Evolutionary conservation across 2,888 invertebrate genomes (phyloP).

Genomic region (Harmothoe impar): DNA sequence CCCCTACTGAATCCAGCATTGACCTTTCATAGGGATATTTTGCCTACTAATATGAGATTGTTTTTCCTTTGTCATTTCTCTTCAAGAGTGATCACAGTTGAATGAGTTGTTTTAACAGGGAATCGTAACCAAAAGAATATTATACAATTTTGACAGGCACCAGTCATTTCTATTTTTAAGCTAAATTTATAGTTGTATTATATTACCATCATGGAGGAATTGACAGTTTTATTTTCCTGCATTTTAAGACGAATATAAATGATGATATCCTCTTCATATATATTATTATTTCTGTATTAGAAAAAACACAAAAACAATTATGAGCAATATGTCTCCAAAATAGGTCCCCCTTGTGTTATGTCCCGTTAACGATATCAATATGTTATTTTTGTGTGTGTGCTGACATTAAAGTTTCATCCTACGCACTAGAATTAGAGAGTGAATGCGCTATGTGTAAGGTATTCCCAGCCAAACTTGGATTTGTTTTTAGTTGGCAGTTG

Average conservation of each 20-base stretch:
- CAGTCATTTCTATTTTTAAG: too few species aligned
- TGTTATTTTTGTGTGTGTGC: too few species aligned
- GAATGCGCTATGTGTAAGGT: not conserved
- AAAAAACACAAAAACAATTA: too few species aligned
- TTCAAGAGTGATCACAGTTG: not conserved
- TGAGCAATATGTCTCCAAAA: not conserved
- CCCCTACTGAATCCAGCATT: not conserved
- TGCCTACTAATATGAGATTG: not conserved
- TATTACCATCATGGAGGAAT: too few species aligned
- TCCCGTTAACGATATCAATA: not conserved
- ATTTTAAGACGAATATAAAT: too few species aligned
- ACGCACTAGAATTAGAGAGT: constrained; percentile 21
- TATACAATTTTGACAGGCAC: too few species aligned
- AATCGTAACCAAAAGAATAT: not conserved
- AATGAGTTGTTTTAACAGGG: not conserved
- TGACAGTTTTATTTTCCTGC: too few species aligned
- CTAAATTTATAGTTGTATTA: too few species aligned
- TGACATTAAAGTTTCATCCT: not conserved
- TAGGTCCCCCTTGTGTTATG: not conserved
- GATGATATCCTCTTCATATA: too few species aligned
- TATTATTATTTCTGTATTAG: too few species aligned
- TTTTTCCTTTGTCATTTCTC: not conserved
- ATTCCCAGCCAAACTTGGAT: not conserved
- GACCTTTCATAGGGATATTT: not conserved
- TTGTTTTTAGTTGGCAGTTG: not conserved